Evolutionary conservation across 1,140 invertebrate species (phyloP).

Genomic region (Sminthurides bifidus): DNA sequence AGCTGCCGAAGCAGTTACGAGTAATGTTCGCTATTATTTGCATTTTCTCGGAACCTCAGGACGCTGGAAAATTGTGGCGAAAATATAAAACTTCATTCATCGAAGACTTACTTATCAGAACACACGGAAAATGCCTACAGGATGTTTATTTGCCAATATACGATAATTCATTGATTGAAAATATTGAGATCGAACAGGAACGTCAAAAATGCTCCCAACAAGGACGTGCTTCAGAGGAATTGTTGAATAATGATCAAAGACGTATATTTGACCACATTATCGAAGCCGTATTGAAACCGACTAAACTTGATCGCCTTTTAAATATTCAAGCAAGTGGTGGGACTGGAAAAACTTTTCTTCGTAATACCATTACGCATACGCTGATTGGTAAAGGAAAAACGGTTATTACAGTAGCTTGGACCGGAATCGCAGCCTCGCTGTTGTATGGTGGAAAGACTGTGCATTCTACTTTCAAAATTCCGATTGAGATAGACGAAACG

Average conservation of each 20-base stretch:
- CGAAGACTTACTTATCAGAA: background rate
- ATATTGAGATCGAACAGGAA: background rate
- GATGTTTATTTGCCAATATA: too few relatives aligned
- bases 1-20: constrained; percentile 20
- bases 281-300: background rate
- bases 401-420: constrained; percentile 15
- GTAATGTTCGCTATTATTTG: constrained; percentile 28
- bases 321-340: constrained; percentile 22
- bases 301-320: too few relatives aligned
- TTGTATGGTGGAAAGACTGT: constrained; percentile 17
- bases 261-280: background rate
- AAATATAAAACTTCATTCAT: background rate
- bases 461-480: constrained; percentile 20
- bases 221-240: background rate
- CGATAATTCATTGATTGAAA: too few relatives aligned
- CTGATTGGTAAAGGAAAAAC: background rate
- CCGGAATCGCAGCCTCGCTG: constrained; percentile 24
- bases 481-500: background rate
- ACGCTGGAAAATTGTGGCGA: constrained; percentile 6
- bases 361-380: background rate
- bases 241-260: background rate
- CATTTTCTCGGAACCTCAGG: constrained; percentile 22
- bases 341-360: constrained; percentile 19
- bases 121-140: too few relatives aligned
- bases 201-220: background rate